phyloP scores from a whole-genome alignment of 2,113 vertebrate species.

The Cacatua alba region DNA sequence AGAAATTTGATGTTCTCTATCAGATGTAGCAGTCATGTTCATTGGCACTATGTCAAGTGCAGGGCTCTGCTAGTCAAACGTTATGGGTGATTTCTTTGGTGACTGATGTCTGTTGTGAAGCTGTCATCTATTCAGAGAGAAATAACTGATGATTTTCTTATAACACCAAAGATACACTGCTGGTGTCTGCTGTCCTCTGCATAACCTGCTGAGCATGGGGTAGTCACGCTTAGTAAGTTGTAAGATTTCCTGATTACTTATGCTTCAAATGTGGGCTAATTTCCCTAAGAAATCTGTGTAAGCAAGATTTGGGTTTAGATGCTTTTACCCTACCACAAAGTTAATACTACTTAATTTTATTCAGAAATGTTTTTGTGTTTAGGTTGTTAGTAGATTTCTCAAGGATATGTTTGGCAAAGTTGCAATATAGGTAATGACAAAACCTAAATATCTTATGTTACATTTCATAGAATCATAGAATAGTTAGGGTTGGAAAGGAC shows the following conservation, averaged over 20 bases:
- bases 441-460: neutral
- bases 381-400: neutral
- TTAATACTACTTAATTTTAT: neutral
- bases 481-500: neutral
- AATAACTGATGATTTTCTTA: neutral
- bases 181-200: neutral
- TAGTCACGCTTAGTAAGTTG: neutral
- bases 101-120: neutral
- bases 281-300: neutral
- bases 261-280: constrained; percentile 33
- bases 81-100: neutral
- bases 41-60: neutral
- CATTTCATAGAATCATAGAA: neutral
- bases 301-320: neutral
- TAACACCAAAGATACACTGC: neutral
- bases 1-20: neutral
- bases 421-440: neutral
- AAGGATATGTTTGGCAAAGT: neutral
- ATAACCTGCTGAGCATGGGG: neutral
- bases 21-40: neutral
- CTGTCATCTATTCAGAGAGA: neutral
- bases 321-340: neutral
- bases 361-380: neutral
- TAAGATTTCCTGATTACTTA: constrained; percentile 5
- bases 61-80: neutral